Evolutionary conservation across 2,113 vertebrate species (phyloP), one percentile per base, ranked within the genome.

Genomic region (Trematomus loennbergii): DNA sequence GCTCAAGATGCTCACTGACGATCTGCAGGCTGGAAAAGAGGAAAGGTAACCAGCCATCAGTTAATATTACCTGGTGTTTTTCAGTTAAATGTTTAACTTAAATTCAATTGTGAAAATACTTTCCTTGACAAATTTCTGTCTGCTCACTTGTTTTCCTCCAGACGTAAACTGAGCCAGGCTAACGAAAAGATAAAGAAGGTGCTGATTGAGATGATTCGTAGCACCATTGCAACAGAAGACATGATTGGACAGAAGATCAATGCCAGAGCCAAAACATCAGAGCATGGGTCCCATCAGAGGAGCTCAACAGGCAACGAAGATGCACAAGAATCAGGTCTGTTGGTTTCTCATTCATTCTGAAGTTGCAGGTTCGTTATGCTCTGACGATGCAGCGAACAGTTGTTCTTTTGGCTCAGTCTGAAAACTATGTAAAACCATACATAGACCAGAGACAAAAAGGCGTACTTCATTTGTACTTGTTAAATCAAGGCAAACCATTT

Each of bases 1-100:
- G 29, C 84, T 99, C 8, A 88, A 94, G 22, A 94, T 99, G 96
- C 94, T 99, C 75, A 95, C 93, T 59, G 93, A 95, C 3, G 98
- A 99, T 54, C 67, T 95, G 3, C 94, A 94, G n/a, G 79, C 66
- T 0, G 94, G 94, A 49, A 95, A 94, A 60, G 88, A 90, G 3
- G 96, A 98, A 83, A 94, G 94, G 98, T 98, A 52, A 61, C 64
- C 46, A 50, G 63, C 22, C 13, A 11, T 49, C 9, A 1, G 6
- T 18, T 46, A 17, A 18, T 25, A 45, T 54, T 17, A 22, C 33
- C 66, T 11, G 15, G 33, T 53, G n/a, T 0, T 15, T 63, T 63
- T 54, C 40, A 15, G 33, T 61, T 61, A n/a, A 18, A 61, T 3
- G 43, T 54, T 64, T 12, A 12, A 64, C 5, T 45, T 53, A 52